phyloP scores from a whole-genome alignment of 2,888 invertebrate genomes.

The Megaustenia siamemsis region DNA sequence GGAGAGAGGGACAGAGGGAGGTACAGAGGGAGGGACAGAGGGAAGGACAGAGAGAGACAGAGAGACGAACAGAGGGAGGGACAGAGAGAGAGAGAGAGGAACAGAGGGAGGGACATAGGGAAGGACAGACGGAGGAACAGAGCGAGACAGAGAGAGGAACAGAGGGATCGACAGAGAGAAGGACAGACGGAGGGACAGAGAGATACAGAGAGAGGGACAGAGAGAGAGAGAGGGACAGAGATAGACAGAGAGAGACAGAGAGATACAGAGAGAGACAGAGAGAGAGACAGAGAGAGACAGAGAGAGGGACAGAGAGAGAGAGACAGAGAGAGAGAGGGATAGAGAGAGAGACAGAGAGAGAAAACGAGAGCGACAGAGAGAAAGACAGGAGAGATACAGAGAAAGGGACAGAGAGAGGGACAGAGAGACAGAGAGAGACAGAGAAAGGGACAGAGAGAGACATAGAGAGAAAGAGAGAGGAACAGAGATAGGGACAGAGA shows the following conservation, averaged over 20 bases:
- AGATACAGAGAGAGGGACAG: neutral
- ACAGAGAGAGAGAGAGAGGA: slow-evolving; percentile 28
- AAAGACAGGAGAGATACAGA: too few species aligned
- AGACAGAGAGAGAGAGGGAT: neutral
- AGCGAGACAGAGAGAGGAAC: neutral
- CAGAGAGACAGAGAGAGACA: too few species aligned
- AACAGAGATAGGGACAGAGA: too few species aligned
- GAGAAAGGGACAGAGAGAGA: too few species aligned
- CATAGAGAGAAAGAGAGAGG: too few species aligned
- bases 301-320: neutral
- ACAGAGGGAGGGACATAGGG: neutral
- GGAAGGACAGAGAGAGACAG: slow-evolving; percentile 11
- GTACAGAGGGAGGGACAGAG: slow-evolving; percentile 17
- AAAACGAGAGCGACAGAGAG: too few species aligned
- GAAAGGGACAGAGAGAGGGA: too few species aligned
- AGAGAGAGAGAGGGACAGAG: neutral
- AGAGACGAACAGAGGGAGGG: slow-evolving; percentile 5
- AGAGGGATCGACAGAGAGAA: neutral
- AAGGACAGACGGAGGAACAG: too few species aligned
- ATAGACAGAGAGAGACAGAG: slow-evolving; percentile 8
- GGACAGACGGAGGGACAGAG: slow-evolving; percentile 4
- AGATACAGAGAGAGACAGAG: neutral
- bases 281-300: neutral
- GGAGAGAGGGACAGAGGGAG: slow-evolving; percentile 5
- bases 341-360: neutral